phyloP scores from a whole-genome alignment of 2,797 vertebrate genomes.

The Margarornis squamiger region DNA sequence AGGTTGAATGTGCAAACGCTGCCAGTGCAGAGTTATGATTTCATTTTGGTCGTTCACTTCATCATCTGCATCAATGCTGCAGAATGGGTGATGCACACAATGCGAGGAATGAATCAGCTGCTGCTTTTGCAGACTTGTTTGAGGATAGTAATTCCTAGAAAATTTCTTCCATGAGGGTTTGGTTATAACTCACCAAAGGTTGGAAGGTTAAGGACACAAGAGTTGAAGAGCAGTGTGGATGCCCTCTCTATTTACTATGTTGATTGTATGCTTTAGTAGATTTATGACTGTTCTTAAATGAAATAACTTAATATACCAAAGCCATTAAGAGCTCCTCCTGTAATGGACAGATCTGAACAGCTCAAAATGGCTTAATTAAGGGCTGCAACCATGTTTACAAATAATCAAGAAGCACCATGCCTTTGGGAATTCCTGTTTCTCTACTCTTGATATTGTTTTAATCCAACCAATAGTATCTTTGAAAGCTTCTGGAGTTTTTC shows the following conservation, averaged over 20 bases:
- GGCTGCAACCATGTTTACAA: neutral
- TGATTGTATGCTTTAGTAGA: neutral
- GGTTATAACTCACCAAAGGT: neutral
- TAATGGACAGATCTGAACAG: neutral
- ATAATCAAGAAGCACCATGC: neutral
- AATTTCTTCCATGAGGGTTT: neutral
- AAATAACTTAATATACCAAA: neutral
- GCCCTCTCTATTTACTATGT: neutral
- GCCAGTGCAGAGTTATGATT: neutral
- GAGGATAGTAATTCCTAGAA: neutral
- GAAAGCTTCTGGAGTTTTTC: neutral
- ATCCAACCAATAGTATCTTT: neutral
- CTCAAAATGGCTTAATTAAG: neutral
- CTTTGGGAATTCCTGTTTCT: neutral
- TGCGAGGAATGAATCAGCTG: neutral
- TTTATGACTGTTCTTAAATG: neutral
- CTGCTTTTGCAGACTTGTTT: neutral
- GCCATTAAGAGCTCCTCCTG: neutral
- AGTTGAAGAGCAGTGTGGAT: neutral
- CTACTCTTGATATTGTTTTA: neutral
- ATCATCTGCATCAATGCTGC: neutral
- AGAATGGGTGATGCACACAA: neutral
- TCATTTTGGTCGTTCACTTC: conserved; percentile 32
- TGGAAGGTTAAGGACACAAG: neutral
- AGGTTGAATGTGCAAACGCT: neutral